phyloP scores from a whole-genome alignment of 2,888 invertebrate genomes.

The Pasiphila rectangulata region DNA sequence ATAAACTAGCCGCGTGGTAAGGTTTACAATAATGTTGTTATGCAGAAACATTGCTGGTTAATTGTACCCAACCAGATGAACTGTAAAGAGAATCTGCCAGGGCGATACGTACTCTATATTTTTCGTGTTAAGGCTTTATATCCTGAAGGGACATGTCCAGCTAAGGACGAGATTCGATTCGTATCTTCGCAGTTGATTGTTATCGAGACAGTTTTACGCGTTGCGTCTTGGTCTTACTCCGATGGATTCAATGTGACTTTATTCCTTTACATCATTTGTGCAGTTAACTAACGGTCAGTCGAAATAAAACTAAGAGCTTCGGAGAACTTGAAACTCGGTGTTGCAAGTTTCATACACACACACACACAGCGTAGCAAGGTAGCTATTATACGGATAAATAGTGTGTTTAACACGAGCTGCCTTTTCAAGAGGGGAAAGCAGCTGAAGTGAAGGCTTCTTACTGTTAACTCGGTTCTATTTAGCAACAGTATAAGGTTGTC shows the following conservation, averaged over 20 bases:
- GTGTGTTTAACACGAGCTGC: too few relatives aligned
- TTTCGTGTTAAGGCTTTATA: background rate
- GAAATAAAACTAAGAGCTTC: constrained; percentile 48
- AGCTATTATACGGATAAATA: too few relatives aligned
- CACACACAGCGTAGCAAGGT: too few relatives aligned
- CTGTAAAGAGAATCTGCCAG: constrained; percentile 25
- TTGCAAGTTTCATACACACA: background rate
- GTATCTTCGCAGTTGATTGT: constrained; percentile 68
- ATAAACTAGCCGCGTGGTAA: constrained; percentile 32
- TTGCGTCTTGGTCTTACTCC: constrained; percentile 58
- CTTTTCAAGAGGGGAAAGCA: too few relatives aligned
- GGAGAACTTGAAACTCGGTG: constrained; percentile 18
- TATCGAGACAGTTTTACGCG: constrained; percentile 76
- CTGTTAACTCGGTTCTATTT: too few relatives aligned
- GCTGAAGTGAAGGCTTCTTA: too few relatives aligned
- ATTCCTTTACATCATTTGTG: constrained; percentile 31
- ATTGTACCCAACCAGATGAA: constrained; percentile 38
- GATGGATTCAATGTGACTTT: constrained; percentile 44
- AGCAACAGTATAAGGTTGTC: too few relatives aligned
- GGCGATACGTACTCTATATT: background rate
- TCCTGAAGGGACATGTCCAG: constrained; percentile 24
- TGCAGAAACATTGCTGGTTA: constrained; percentile 41
- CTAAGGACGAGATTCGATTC: constrained; percentile 56
- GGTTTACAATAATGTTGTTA: constrained; percentile 43
- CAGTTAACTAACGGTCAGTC: constrained; percentile 39